Evolutionary conservation across 1,140 invertebrate genomes (phyloP).

Genomic region (Stegodyphus mimosarum): DNA sequence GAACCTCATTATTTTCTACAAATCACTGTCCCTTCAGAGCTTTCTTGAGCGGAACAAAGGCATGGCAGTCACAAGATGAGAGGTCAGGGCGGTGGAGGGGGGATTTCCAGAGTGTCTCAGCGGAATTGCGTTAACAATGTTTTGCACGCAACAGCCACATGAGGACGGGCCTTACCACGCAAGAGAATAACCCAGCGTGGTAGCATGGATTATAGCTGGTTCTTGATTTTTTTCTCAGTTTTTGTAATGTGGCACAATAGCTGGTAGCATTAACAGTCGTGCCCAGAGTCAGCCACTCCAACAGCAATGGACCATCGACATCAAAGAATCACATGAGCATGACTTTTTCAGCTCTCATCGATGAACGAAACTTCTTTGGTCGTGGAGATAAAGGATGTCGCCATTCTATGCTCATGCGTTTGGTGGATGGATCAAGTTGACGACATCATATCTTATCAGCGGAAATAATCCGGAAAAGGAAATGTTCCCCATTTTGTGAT

Average conservation of each 20-base stretch:
- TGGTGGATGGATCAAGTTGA: not conserved
- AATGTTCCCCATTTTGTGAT: not conserved
- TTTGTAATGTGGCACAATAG: not conserved
- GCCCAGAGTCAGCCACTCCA: not conserved
- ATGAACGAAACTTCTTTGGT: not conserved
- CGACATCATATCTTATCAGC: not conserved
- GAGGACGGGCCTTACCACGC: not conserved
- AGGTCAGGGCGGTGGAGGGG: not conserved
- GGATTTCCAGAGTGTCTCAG: not conserved
- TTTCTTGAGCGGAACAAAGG: not conserved
- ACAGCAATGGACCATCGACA: not conserved
- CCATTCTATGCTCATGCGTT: not conserved
- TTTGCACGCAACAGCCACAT: not conserved
- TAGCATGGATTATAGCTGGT: not conserved
- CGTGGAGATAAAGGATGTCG: not conserved
- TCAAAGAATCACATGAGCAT: not conserved
- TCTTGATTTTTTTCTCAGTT: not conserved
- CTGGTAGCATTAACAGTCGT: not conserved
- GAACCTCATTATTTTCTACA: not conserved
- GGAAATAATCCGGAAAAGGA: not conserved
- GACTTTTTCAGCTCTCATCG: not conserved
- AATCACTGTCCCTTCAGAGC: not conserved
- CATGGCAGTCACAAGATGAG: not conserved
- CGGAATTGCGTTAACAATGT: too few species aligned
- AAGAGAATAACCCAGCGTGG: not conserved